phyloP scores from a whole-genome alignment of 2,888 invertebrate species.

The Platerodrilus igneus region DNA sequence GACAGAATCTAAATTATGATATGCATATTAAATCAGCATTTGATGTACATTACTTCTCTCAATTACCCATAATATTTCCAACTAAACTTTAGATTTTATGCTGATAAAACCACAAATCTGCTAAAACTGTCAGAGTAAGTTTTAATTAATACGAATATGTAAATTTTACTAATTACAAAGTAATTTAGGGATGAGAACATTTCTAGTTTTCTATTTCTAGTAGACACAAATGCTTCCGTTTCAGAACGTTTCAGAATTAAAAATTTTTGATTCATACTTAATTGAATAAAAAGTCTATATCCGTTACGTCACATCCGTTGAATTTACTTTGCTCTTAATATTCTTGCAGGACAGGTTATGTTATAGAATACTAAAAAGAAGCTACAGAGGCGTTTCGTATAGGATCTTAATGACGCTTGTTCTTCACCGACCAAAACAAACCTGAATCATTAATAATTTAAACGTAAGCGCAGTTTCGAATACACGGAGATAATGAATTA shows the following conservation, averaged over 20 bases:
- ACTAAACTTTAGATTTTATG: too few relatives aligned
- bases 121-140: too few relatives aligned
- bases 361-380: slow-evolving; percentile 1
- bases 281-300: slow-evolving; percentile 12
- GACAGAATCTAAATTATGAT: too few relatives aligned
- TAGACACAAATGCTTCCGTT: slow-evolving; percentile 9
- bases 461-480: neutral
- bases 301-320: slow-evolving; percentile 20
- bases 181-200: neutral
- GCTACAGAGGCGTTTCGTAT: slow-evolving; percentile 8
- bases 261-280: slow-evolving; percentile 2
- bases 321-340: slow-evolving; percentile 7
- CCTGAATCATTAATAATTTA: neutral
- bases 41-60: too few relatives aligned
- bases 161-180: slow-evolving; percentile 1
- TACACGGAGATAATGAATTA: neutral
- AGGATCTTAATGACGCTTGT: neutral
- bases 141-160: too few relatives aligned
- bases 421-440: neutral
- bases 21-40: too few relatives aligned
- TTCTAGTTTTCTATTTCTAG: neutral
- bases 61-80: too few relatives aligned
- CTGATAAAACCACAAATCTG: too few relatives aligned
- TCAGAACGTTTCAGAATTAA: too few relatives aligned
- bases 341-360: slow-evolving; percentile 16